These are phyloP conservation scores for Scomberomorus guttatus DNA, from an alignment of 2,797 vertebrate genomes.

Conservation along the genomic window DNA sequence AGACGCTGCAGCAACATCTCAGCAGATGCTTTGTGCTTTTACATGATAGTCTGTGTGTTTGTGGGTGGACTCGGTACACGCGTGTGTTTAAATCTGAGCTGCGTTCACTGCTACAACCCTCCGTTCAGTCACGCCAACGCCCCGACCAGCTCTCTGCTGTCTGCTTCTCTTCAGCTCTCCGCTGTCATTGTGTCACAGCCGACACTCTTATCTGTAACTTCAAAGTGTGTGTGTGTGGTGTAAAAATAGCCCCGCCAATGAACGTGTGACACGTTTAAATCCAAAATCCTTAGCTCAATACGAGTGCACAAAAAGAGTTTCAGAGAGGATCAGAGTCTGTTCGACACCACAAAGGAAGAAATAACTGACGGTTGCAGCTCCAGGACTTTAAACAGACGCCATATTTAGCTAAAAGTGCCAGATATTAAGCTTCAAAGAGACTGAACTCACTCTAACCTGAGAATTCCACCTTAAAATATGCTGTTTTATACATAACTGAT, in stretches of 20 bases:
- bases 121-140: slow-evolving; percentile 10
- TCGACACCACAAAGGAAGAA: not conserved
- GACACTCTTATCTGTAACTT: slow-evolving; percentile 42
- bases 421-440: slow-evolving; percentile 15
- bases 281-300: slow-evolving; percentile 31
- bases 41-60: not conserved
- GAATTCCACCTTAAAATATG: not conserved
- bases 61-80: not conserved
- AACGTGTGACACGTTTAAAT: slow-evolving; percentile 38
- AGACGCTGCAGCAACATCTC: not conserved
- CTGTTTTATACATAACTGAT: too few relatives aligned
- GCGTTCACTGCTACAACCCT: slow-evolving; percentile 9
- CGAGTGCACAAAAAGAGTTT: slow-evolving; percentile 21
- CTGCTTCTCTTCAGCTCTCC: slow-evolving; percentile 21
- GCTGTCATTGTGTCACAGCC: slow-evolving; percentile 36
- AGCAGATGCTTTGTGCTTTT: not conserved
- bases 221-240: slow-evolving; percentile 39
- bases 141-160: slow-evolving; percentile 2
- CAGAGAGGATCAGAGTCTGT: slow-evolving; percentile 43
- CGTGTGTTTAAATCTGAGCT: slow-evolving; percentile 15
- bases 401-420: not conserved
- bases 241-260: slow-evolving; percentile 50
- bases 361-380: slow-evolving; percentile 39
- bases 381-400: slow-evolving; percentile 7
- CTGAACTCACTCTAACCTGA: not conserved